Evolutionary conservation across 2,888 invertebrate species (phyloP), one percentile per base, ranked within the genome.

Genomic region (Meteorus cinctellus): DNA sequence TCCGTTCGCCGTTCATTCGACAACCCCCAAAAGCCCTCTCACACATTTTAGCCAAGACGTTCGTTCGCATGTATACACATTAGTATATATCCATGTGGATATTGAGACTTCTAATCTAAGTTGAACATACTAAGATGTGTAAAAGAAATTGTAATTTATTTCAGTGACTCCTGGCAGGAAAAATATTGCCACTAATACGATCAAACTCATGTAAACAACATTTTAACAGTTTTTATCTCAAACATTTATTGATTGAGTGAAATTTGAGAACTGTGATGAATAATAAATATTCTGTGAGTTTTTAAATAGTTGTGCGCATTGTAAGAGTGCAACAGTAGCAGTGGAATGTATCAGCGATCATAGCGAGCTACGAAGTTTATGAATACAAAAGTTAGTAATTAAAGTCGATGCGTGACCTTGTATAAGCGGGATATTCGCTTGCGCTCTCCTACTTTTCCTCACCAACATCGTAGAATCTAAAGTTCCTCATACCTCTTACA

Each of bases 341-440:
- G 31, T 34, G 36, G 60, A 12, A 67, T 71, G 27, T n/a, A 69
- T 68, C 48, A 27, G 34, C 10, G n/a, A 60, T 24, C 59, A 29
- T 27, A 27, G 27, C 14, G 12, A 27, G 10, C 59, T n/a, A 31
- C 10, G 4, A 63, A 63, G 34, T 63, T 34, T 48, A 19, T n/a
- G 55, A 4, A 31, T 70, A 82, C 80, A 85, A 86, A 88, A 88
- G 89, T 88, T 89, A 85, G 87, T 89, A 88, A 89, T 89, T 87
- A 87, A 85, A 86, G 83, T 84, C 83, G 84, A 86, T 87, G 87
- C 88, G 87, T 89, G 89, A 89, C 88, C 89, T 89, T 89, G 89
- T 86, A 87, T 86, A 34, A 55, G 19, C 19, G 55, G 55, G 8
- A 55, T 19, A 85, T 80, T 74, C 77, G 51, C 70, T 70, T 63